Evolutionary conservation across 1,140 invertebrate species (phyloP).

Genomic region (Drosophila lini): DNA sequence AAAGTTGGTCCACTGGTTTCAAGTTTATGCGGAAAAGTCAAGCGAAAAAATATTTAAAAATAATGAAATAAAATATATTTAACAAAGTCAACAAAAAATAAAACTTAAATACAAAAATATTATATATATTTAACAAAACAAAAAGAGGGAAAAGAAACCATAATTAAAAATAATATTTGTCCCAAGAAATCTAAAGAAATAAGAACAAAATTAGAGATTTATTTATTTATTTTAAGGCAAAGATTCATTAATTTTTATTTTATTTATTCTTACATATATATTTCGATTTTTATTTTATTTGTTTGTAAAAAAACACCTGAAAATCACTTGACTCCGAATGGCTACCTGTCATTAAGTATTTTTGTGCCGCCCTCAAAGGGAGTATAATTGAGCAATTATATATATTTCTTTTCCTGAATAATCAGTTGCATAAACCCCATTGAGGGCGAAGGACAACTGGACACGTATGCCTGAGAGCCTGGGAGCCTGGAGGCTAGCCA

Average conservation of each 20-base stretch:
- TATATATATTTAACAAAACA: no score
- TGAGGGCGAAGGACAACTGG: neutral
- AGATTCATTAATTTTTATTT: no score
- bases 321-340: neutral
- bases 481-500: slow-evolving; percentile 19
- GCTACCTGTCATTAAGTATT: neutral
- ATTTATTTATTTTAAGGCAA: no score
- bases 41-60: neutral
- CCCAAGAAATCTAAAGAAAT: no score
- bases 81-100: neutral
- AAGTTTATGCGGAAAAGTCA: slow-evolving; percentile 10
- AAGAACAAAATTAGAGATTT: no score
- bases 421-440: slow-evolving; percentile 19
- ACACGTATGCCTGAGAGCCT: slow-evolving; percentile 24
- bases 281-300: no score
- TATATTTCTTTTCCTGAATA: neutral
- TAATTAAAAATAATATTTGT: no score
- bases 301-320: no score
- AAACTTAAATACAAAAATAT: no score
- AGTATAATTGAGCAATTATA: neutral
- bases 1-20: slow-evolving; percentile 3
- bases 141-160: no score
- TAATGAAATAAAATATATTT: neutral
- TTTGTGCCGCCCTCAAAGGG: neutral
- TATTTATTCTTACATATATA: no score